Conservation (phyloP, 2,797 vertebrate species). For the Myotis findleyi region DNA sequence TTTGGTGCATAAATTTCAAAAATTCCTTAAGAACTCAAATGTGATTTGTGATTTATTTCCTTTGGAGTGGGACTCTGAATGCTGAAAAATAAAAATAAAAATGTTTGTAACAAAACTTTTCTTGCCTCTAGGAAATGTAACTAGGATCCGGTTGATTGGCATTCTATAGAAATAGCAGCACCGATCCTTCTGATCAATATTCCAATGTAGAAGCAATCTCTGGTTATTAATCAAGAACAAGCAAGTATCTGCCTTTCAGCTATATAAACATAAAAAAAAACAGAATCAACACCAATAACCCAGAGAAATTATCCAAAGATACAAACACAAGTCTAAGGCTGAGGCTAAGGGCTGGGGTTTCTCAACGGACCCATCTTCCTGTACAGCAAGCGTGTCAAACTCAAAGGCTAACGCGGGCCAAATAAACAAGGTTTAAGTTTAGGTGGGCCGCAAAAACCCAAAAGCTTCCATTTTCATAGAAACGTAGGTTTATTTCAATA, state of each 20-base stretch:
- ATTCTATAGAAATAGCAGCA: neutral
- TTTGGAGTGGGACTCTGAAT: neutral
- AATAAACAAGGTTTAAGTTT: too few relatives aligned
- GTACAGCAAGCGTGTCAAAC: neutral
- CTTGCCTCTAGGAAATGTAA: conserved; percentile 7
- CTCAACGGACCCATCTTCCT: neutral
- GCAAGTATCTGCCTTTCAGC: neutral
- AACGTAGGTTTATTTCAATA: too few relatives aligned
- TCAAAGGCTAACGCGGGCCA: too few relatives aligned
- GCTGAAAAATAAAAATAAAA: conserved; percentile 21
- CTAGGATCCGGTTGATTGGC: neutral
- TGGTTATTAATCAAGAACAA: neutral
- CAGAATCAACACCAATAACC: neutral
- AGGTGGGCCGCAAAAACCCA: too few relatives aligned
- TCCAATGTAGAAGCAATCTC: neutral
- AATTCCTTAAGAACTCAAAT: conserved; percentile 82
- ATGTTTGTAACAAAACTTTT: neutral
- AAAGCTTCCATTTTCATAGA: too few relatives aligned
- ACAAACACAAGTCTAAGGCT: neutral
- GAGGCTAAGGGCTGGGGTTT: neutral
- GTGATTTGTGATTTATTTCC: conserved; percentile 39
- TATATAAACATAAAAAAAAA: neutral
- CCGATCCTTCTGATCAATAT: neutral
- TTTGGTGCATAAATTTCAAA: conserved; percentile 81
- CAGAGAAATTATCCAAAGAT: neutral